Evolutionary conservation across 2,113 vertebrate genomes (phyloP).

Genomic region (Galemys pyrenaicus): DNA sequence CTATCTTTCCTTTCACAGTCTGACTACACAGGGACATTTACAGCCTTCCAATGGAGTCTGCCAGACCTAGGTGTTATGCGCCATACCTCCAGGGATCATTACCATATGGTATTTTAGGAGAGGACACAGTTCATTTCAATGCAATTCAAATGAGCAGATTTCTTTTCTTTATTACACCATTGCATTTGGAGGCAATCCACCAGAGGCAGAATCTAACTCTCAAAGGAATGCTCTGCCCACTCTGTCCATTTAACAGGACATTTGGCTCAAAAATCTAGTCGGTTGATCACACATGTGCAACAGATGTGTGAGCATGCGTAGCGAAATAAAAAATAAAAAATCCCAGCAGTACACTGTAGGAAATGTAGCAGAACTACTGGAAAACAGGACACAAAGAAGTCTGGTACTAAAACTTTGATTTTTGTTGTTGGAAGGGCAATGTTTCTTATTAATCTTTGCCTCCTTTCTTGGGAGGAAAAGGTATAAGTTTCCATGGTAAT

Average conservation of each 20-base stretch:
- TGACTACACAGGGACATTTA: conserved; percentile 78
- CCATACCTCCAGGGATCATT: conserved; percentile 83
- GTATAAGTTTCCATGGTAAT: conserved; percentile 76
- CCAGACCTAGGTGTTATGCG: conserved; percentile 86
- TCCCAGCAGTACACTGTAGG: conserved; percentile 85
- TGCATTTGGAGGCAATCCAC: conserved; percentile 87
- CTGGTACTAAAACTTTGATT: conserved; percentile 82
- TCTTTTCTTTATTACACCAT: conserved; percentile 87
- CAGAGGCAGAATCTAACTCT: conserved; percentile 87
- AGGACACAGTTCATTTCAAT: conserved; percentile 90
- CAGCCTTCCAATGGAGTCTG: conserved; percentile 79
- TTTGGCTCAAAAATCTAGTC: conserved; percentile 85
- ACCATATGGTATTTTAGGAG: conserved; percentile 88
- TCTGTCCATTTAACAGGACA: conserved; percentile 89
- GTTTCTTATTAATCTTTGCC: conserved; percentile 82
- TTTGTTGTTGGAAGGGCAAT: conserved; percentile 80
- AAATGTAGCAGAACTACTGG: conserved; percentile 88
- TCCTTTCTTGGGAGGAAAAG: conserved; percentile 40
- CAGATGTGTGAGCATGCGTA: conserved; percentile 89
- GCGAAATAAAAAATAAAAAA: conserved; percentile 86
- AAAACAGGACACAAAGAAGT: conserved; percentile 84
- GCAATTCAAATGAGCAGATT: conserved; percentile 86
- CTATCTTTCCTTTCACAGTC: conserved; percentile 80
- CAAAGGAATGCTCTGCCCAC: conserved; percentile 87
- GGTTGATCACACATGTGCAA: conserved; percentile 88